phyloP scores from a whole-genome alignment of 2,888 invertebrate genomes.

The Entomobrya proxima region DNA sequence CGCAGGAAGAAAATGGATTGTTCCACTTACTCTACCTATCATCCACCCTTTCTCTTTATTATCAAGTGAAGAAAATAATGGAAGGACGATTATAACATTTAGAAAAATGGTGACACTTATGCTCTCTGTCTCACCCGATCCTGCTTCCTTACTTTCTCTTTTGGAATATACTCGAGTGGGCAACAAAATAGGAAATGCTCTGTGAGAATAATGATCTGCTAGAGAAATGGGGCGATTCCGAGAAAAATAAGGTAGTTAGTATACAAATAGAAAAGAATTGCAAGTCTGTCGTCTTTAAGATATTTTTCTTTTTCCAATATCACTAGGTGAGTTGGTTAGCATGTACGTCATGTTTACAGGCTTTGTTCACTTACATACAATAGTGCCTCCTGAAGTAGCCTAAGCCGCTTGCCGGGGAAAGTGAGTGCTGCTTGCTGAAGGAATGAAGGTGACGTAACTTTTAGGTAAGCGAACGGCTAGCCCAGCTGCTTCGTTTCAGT shows the following conservation, averaged over 20 bases:
- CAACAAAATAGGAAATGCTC: neutral
- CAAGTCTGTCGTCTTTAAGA: neutral
- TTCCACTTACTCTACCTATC: constrained; percentile 1
- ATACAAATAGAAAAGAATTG: neutral
- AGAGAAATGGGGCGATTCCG: neutral
- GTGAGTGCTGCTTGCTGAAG: neutral
- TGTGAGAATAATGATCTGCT: neutral
- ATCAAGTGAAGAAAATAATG: constrained; percentile 1
- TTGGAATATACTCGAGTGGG: neutral
- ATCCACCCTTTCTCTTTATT: neutral
- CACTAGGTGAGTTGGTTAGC: neutral
- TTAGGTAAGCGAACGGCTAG: neutral
- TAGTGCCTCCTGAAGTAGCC: too few relatives aligned
- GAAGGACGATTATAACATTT: neutral
- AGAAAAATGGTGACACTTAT: neutral
- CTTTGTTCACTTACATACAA: too few relatives aligned
- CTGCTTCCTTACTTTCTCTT: neutral
- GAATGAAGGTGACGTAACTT: neutral
- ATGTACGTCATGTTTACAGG: too few relatives aligned
- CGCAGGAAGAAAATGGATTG: neutral
- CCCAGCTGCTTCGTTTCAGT: neutral
- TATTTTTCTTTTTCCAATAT: neutral
- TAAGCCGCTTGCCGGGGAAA: neutral
- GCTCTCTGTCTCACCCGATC: neutral
- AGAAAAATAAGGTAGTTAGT: neutral